Evolutionary conservation across 2,113 vertebrate genomes (phyloP).

Genomic region (Tragelaphus scriptus): DNA sequence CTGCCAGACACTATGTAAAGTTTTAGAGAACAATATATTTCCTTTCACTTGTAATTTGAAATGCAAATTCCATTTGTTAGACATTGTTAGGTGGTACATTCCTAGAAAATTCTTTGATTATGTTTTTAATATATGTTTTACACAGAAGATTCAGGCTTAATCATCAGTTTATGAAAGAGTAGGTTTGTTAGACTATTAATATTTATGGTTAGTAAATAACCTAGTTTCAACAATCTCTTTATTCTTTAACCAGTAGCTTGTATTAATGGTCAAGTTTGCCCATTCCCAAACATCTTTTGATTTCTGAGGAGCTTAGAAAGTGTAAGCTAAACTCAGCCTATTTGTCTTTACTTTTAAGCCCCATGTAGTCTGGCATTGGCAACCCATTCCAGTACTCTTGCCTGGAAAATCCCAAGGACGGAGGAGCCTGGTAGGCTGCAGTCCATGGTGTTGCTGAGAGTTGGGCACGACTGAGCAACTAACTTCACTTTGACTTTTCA

Average conservation of each 20-base stretch:
- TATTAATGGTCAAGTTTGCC: background rate
- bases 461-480: no score
- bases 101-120: conserved; percentile 4
- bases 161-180: background rate
- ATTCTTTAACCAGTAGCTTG: background rate
- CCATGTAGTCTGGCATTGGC: background rate
- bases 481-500: no score
- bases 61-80: background rate
- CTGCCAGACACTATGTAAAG: background rate
- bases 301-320: background rate
- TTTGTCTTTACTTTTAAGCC: background rate
- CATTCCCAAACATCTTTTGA: background rate
- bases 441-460: no score
- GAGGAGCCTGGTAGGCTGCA: no score
- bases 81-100: background rate
- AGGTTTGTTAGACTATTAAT: background rate
- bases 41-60: background rate
- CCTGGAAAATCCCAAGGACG: no score
- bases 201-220: background rate
- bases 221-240: background rate
- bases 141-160: background rate
- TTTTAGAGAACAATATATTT: conserved; percentile 1
- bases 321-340: background rate
- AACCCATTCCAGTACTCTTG: no score
- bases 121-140: background rate